phyloP scores from a whole-genome alignment of 1,140 invertebrate genomes.

The Drosophila micromelanica region DNA sequence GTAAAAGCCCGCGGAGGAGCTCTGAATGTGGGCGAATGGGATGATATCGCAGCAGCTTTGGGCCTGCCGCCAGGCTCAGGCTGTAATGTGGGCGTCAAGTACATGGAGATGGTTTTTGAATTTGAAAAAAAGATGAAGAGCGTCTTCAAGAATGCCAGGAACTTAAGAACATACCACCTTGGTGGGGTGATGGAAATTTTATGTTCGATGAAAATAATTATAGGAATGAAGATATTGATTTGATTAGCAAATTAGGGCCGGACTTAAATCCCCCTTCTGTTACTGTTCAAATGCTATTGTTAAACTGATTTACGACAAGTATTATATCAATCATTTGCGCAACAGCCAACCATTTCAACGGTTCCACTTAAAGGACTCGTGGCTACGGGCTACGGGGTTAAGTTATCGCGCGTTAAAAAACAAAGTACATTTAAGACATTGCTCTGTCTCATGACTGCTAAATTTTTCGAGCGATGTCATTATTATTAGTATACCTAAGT shows the following conservation, averaged over 20 bases:
- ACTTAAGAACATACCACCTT: conserved; percentile 7
- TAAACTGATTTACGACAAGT: conserved; percentile 31
- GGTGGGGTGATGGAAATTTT: conserved; percentile 40
- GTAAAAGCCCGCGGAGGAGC: conserved; percentile 27
- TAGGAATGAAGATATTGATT: neutral
- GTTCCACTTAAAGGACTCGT: conserved; percentile 32
- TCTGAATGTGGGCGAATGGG: conserved; percentile 24
- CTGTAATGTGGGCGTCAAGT: conserved; percentile 15
- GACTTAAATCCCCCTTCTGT: neutral
- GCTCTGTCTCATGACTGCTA: neutral
- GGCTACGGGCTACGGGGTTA: conserved; percentile 26
- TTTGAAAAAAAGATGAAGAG: conserved; percentile 33
- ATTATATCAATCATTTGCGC: conserved; percentile 24
- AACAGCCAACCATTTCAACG: conserved; percentile 22
- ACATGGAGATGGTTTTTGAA: conserved; percentile 21
- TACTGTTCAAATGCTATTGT: conserved; percentile 22
- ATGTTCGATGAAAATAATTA: neutral
- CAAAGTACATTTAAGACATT: conserved; percentile 18
- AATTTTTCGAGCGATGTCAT: neutral
- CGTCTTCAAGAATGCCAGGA: conserved; percentile 9
- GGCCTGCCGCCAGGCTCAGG: conserved; percentile 8
- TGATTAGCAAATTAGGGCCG: neutral
- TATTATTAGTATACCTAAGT: neutral
- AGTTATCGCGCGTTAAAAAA: conserved; percentile 20
- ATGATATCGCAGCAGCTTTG: conserved; percentile 24